Conservation (phyloP, 2,888 invertebrate genomes). For the Tridacna crocea region DNA sequence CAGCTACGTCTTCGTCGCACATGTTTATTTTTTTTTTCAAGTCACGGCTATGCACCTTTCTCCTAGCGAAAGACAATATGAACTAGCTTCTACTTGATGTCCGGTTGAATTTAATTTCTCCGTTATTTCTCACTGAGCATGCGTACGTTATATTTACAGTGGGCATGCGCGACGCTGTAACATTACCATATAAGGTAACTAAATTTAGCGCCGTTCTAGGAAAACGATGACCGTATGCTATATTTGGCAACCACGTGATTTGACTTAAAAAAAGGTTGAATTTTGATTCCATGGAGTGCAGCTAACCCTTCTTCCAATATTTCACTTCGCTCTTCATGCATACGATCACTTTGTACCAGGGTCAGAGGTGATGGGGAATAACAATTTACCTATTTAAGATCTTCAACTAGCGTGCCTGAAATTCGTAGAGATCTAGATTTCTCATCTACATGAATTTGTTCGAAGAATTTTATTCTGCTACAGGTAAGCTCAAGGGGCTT, state of each 20-base stretch:
- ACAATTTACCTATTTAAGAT: no score
- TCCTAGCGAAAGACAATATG: background rate
- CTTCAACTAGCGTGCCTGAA: no score
- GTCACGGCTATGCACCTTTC: no score
- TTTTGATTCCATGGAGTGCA: no score
- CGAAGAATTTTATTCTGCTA: no score
- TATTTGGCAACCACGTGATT: conserved; percentile 38
- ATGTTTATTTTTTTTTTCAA: conserved; percentile 24
- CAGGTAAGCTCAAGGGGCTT: no score
- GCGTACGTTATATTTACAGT: conserved; percentile 9
- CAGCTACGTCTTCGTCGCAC: conserved; percentile 62
- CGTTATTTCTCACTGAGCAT: conserved; percentile 34
- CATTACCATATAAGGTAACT: conserved; percentile 56
- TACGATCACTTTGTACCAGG: no score
- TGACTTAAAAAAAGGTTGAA: background rate
- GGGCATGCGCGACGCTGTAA: conserved; percentile 49
- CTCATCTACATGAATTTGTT: no score
- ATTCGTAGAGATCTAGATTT: no score
- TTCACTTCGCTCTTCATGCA: no score
- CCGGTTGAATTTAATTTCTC: background rate
- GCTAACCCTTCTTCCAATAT: no score
- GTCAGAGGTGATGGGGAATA: no score
- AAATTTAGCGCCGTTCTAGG: conserved; percentile 41
- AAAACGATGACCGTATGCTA: conserved; percentile 30
- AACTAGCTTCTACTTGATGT: background rate